Conservation (phyloP, 2,113 vertebrate species). For the Pangasianodon gigas region DNA sequence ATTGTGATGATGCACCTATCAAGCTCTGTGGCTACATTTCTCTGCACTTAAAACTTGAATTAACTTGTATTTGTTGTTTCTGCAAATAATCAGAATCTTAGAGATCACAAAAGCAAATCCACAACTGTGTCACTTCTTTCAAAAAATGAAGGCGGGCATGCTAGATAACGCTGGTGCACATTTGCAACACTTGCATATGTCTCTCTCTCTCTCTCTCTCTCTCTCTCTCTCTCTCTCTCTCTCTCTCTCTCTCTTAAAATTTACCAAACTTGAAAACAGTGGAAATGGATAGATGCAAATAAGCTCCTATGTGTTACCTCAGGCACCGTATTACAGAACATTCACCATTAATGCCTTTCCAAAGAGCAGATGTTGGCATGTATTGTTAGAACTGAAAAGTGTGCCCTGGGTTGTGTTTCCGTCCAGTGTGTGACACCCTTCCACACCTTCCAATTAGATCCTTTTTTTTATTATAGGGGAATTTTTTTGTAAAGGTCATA, state of each 20-base stretch:
- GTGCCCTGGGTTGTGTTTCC: neutral
- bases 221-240: neutral
- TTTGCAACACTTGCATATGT: neutral
- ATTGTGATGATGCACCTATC: neutral
- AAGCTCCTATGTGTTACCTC: neutral
- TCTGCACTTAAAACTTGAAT: neutral
- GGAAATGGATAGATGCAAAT: neutral
- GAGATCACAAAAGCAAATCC: neutral
- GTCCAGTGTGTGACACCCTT: conserved; percentile 9
- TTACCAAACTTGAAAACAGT: neutral
- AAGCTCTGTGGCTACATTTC: neutral
- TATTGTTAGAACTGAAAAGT: neutral
- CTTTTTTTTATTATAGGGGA: conserved; percentile 51
- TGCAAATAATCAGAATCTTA: neutral
- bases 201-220: neutral
- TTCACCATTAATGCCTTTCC: neutral
- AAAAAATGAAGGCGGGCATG: neutral
- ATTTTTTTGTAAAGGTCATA: conserved; percentile 68
- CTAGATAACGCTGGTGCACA: neutral
- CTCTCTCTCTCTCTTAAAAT: neutral
- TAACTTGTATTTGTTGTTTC: neutral
- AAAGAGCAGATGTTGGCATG: neutral
- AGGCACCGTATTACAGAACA: neutral
- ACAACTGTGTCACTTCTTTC: neutral
- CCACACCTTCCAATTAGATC: conserved; percentile 58